Percentiles rank a stretch among this genome's conserved stretches.
Evolutionary conservation across 2,797 vertebrate genomes (phyloP).

Genomic region (Micropoecilia bifurca): DNA sequence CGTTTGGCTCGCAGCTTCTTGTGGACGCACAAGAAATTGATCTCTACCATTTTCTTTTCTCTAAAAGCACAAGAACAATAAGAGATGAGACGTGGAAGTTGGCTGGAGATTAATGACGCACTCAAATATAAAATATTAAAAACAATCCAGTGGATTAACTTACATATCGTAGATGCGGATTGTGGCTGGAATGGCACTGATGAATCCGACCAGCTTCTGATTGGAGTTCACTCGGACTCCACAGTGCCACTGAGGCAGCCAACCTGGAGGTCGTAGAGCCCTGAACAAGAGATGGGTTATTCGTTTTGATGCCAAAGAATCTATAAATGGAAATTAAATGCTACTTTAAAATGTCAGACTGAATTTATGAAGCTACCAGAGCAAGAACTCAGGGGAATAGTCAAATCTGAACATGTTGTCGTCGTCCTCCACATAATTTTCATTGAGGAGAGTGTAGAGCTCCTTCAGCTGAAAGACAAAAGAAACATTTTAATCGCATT

Average conservation of each 20-base stretch:
- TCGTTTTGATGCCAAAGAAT: neutral
- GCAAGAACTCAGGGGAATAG: slow-evolving; percentile 97
- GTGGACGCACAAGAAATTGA: slow-evolving; percentile 98
- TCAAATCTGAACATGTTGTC: slow-evolving; percentile 99
- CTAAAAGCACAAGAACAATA: slow-evolving; percentile 66
- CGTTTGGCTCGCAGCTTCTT: slow-evolving; percentile 97
- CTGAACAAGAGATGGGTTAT: slow-evolving; percentile 63
- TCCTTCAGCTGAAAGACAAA: slow-evolving; percentile 89
- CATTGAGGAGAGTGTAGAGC: slow-evolving; percentile 96
- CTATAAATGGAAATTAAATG: neutral
- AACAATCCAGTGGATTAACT: slow-evolving; percentile 56
- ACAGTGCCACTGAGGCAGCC: slow-evolving; percentile 98
- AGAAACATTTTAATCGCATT: neutral
- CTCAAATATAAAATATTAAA: neutral
- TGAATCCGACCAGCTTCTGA: slow-evolving; percentile 97
- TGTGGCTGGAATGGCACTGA: slow-evolving; percentile 95
- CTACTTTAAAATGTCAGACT: neutral
- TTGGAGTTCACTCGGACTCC: slow-evolving; percentile 96
- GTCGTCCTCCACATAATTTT: slow-evolving; percentile 98
- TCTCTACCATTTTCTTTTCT: slow-evolving; percentile 99
- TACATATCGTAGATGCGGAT: slow-evolving; percentile 95
- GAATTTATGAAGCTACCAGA: slow-evolving; percentile 83
- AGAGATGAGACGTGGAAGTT: neutral
- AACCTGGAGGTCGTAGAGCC: slow-evolving; percentile 96
- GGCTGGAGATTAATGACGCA: neutral